Conservation (phyloP, 2,113 vertebrate genomes). For the Psittacus erithacus region DNA sequence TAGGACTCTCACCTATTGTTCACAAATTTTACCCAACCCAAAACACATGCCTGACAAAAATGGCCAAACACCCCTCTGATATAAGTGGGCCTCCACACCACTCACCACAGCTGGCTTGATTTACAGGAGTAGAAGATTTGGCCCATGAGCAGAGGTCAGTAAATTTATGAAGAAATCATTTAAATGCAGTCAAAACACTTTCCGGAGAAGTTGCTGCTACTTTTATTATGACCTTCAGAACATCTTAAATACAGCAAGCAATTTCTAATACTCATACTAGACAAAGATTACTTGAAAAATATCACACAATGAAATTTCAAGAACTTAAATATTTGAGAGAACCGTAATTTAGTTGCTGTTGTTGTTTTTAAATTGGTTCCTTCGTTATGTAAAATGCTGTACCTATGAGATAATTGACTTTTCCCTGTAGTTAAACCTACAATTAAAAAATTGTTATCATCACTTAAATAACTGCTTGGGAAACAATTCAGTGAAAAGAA, state of each 20-base stretch:
- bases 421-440: constrained; percentile 42
- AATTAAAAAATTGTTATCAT: constrained; percentile 49
- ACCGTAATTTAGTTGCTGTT: not conserved
- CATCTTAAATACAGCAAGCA: not conserved
- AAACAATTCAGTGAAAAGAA: constrained; percentile 60
- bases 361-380: not conserved
- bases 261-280: not conserved
- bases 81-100: not conserved
- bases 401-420: constrained; percentile 33
- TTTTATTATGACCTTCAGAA: not conserved
- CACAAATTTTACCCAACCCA: not conserved
- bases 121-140: not conserved
- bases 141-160: not conserved
- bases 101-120: not conserved
- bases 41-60: not conserved
- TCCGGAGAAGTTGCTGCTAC: not conserved
- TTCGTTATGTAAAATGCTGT: not conserved
- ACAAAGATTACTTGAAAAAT: not conserved
- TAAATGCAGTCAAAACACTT: not conserved
- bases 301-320: not conserved
- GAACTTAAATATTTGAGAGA: not conserved
- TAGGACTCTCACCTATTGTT: not conserved
- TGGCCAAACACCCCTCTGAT: not conserved
- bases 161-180: not conserved
- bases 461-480: constrained; percentile 23